A percentile compares a stretch with the other conserved stretches of the same genome.
phyloP scores from a whole-genome alignment of 2,888 invertebrate genomes.

The Phyllotreta cruciferae region DNA sequence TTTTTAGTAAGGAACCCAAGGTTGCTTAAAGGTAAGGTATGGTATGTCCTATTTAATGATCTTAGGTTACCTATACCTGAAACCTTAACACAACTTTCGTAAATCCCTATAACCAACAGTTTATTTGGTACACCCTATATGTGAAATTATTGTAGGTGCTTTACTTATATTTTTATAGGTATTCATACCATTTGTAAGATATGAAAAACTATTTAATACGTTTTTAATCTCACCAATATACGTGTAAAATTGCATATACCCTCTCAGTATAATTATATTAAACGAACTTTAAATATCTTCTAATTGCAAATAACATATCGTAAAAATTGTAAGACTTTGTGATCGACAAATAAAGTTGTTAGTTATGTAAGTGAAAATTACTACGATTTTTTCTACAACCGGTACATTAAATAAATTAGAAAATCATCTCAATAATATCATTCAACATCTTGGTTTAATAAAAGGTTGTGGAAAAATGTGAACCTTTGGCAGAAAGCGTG shows the following conservation, averaged over 20 bases:
- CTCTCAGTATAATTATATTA: conserved; percentile 15
- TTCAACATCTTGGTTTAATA: background rate
- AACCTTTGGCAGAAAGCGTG: conserved; percentile 19
- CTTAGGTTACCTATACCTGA: too few relatives aligned
- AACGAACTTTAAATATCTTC: conserved; percentile 2
- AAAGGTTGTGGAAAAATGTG: background rate
- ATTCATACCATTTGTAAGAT: too few relatives aligned
- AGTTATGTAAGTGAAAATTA: conserved; percentile 23
- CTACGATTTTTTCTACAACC: conserved; percentile 7
- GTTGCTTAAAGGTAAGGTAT: too few relatives aligned
- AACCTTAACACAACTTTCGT: too few relatives aligned
- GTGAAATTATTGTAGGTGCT: background rate
- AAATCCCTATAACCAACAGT: too few relatives aligned
- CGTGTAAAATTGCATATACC: conserved; percentile 1
- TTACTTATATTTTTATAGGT: too few relatives aligned
- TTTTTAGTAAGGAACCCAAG: too few relatives aligned
- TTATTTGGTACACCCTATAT: too few relatives aligned
- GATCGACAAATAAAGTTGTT: conserved; percentile 48
- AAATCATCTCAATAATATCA: background rate
- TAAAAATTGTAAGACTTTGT: conserved; percentile 43
- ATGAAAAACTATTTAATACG: background rate
- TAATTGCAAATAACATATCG: conserved; percentile 45
- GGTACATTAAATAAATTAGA: background rate
- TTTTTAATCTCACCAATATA: background rate
- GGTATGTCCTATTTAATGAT: too few relatives aligned